These are phyloP conservation scores for Galemys pyrenaicus DNA, from an alignment of 2,113 vertebrate species.

Conservation along the genomic window DNA sequence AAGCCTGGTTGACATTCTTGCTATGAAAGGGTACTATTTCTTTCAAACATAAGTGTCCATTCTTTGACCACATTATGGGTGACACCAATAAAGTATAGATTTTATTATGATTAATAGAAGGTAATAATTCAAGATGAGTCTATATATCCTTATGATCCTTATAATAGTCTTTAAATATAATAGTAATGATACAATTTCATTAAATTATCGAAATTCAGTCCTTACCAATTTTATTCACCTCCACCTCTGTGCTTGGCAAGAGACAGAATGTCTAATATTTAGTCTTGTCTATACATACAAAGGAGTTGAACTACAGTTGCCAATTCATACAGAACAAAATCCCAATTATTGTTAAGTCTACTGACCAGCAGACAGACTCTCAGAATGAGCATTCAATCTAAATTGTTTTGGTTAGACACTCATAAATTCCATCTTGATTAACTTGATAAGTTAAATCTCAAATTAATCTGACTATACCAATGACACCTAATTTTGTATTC, in stretches of 20 bases:
- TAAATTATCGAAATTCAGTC: constrained; percentile 17
- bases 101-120: constrained; percentile 6
- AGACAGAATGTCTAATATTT: not conserved
- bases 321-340: not conserved
- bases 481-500: not conserved
- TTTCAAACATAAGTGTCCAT: not conserved
- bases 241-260: not conserved
- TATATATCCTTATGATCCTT: not conserved
- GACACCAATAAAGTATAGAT: not conserved
- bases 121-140: not conserved
- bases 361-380: not conserved
- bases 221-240: not conserved
- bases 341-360: not conserved
- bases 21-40: not conserved
- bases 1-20: not conserved
- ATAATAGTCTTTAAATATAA: not conserved
- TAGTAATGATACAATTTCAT: not conserved
- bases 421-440: not conserved
- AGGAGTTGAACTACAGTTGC: not conserved
- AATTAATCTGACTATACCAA: not conserved
- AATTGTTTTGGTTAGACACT: not conserved
- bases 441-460: no score
- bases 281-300: not conserved
- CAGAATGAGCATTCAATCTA: not conserved
- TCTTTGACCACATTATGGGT: constrained; percentile 1